Conservation (phyloP, 2,797 vertebrate species). For the Sebastes reedi region DNA sequence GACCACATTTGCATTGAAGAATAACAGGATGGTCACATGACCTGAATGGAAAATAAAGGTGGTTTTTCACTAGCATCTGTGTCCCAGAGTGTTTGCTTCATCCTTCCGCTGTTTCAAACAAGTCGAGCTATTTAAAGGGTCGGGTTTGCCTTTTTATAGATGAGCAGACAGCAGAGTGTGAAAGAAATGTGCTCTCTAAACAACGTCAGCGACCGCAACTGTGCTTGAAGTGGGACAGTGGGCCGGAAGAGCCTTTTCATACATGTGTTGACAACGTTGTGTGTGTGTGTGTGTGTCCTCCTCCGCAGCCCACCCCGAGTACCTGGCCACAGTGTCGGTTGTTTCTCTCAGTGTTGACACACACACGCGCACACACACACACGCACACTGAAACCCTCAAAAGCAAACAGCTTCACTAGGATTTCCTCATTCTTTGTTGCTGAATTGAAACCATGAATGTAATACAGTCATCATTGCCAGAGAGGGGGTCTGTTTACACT, state of each 20-base stretch:
- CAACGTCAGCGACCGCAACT: conserved; percentile 78
- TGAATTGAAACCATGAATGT: conserved; percentile 52
- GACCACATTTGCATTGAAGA: conserved; percentile 42
- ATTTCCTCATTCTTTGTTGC: conserved; percentile 65
- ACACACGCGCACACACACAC: conserved; percentile 23
- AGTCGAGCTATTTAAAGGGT: conserved; percentile 78
- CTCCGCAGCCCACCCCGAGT: conserved; percentile 40
- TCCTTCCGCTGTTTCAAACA: conserved; percentile 81
- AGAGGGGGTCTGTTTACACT: conserved; percentile 24
- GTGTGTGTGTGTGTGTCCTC: conserved; percentile 29
- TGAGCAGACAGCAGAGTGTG: conserved; percentile 73
- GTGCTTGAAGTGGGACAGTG: conserved; percentile 77
- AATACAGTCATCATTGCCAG: conserved; percentile 25
- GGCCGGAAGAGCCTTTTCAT: conserved; percentile 76
- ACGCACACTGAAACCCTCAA: conserved; percentile 60
- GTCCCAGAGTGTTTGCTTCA: conserved; percentile 74
- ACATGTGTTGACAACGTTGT: conserved; percentile 69
- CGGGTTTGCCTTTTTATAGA: conserved; percentile 76
- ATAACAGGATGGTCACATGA: conserved; percentile 63
- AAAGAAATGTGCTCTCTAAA: conserved; percentile 81
- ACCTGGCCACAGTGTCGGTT: conserved; percentile 61
- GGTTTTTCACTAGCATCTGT: conserved; percentile 73
- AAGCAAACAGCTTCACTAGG: conserved; percentile 65
- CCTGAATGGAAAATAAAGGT: conserved; percentile 74
- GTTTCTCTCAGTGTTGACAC: conserved; percentile 64